A percentile compares a stretch with the other conserved stretches of the same genome.
These are phyloP conservation scores for Polymixis flavicincta DNA, from an alignment of 2,888 invertebrate genomes.

Conservation along the genomic window DNA sequence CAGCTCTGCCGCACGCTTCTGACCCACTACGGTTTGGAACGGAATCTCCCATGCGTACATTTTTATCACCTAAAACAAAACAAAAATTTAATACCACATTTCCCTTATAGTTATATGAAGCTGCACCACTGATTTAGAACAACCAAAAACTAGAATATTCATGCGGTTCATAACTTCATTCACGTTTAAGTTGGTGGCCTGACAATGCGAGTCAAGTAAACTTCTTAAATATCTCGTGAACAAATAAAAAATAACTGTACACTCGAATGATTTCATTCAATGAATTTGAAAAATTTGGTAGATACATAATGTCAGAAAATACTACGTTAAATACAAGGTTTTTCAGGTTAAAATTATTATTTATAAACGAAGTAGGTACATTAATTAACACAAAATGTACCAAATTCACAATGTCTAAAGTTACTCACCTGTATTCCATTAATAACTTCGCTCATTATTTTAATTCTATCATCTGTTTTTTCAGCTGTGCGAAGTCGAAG, in stretches of 20 bases:
- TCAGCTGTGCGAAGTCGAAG: constrained; percentile 94
- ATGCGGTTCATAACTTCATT: background rate
- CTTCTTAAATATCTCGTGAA: background rate
- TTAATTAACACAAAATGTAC: constrained; percentile 19
- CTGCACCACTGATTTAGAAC: too few species aligned
- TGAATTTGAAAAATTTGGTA: background rate
- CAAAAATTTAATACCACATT: background rate
- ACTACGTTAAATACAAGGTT: background rate
- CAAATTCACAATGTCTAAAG: constrained; percentile 1
- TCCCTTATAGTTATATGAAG: background rate
- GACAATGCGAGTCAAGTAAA: background rate
- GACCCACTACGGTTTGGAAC: constrained; percentile 94
- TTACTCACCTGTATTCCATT: constrained; percentile 96
- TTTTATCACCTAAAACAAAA: constrained; percentile 94
- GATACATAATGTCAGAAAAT: background rate
- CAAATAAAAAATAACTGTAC: background rate
- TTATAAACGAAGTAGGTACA: background rate
- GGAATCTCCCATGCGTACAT: constrained; percentile 99
- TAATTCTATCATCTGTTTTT: constrained; percentile 96
- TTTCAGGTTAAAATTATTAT: background rate
- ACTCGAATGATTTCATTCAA: background rate
- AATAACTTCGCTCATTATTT: constrained; percentile 98
- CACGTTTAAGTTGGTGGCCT: background rate
- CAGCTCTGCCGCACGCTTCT: constrained; percentile 91
- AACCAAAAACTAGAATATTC: background rate